These are phyloP conservation scores for Cryptoblepharus egeriae DNA, from an alignment of 2,797 vertebrate genomes.

Conservation along the genomic window DNA sequence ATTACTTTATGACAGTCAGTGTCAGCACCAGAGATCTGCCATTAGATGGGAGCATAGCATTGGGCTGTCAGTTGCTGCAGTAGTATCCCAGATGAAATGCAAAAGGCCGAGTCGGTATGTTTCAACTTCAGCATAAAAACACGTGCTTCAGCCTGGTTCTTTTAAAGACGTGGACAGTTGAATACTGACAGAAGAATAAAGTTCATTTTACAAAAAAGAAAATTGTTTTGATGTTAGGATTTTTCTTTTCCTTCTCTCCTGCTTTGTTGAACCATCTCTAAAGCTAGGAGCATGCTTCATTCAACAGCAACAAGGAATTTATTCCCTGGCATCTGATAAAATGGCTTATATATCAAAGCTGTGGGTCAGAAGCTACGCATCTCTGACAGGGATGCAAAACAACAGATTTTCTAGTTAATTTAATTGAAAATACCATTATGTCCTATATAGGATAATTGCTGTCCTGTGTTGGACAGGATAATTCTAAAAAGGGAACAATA, in stretches of 20 bases:
- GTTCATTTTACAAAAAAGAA: not conserved
- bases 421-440: conserved; percentile 14
- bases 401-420: conserved; percentile 12
- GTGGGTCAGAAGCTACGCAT: not conserved
- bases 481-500: conserved; percentile 57
- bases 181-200: not conserved
- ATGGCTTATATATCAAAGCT: not conserved
- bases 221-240: not conserved
- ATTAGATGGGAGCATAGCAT: too few species aligned
- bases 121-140: not conserved
- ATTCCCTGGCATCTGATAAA: fast-evolving
- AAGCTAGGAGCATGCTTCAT: conserved; percentile 43
- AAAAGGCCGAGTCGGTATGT: not conserved
- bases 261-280: conserved; percentile 3
- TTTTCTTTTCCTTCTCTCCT: conserved; percentile 1
- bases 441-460: too few species aligned
- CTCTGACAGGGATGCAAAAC: conserved; percentile 17
- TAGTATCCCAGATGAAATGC: not conserved
- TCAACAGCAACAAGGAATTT: conserved; percentile 31
- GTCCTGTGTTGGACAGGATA: conserved; percentile 31
- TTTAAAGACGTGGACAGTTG: not conserved
- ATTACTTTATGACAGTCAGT: too few species aligned
- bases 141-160: not conserved
- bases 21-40: too few species aligned
- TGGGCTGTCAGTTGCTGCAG: too few species aligned